Evolutionary conservation across 2,113 vertebrate genomes (phyloP).

Genomic region (Gulo gulo): DNA sequence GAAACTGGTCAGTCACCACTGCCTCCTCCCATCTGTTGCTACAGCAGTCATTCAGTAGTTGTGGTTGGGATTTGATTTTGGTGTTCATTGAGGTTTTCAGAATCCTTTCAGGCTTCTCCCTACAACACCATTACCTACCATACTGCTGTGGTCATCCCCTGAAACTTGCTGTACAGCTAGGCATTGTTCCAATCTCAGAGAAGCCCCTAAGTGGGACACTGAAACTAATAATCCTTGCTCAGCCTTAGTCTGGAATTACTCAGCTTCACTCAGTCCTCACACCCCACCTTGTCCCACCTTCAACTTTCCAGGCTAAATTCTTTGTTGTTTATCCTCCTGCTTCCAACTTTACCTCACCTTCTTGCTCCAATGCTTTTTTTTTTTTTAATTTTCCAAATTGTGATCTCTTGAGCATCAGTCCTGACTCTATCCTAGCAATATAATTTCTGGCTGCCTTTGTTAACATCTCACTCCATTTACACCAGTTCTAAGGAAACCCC

Average conservation of each 20-base stretch:
- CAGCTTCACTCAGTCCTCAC: background rate
- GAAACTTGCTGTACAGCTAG: background rate
- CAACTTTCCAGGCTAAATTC: background rate
- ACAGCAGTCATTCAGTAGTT: background rate
- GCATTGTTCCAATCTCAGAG: background rate
- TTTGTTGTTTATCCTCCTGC: background rate
- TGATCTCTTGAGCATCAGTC: background rate
- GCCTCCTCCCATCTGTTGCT: background rate
- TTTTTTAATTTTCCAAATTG: background rate
- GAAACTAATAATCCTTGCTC: background rate
- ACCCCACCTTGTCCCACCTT: background rate
- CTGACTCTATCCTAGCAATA: background rate
- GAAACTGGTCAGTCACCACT: background rate
- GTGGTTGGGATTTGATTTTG: background rate
- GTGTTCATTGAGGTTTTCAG: background rate
- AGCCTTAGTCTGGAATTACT: background rate
- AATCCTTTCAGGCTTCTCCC: background rate
- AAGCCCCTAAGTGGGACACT: background rate
- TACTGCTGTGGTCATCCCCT: background rate
- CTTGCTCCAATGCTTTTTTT: background rate
- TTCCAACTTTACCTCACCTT: background rate
- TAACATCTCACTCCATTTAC: background rate
- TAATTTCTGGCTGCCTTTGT: background rate
- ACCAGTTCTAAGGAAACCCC: background rate
- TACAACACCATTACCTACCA: background rate